phyloP scores from a whole-genome alignment of 2,888 invertebrate genomes.

The Drosophila dives region DNA sequence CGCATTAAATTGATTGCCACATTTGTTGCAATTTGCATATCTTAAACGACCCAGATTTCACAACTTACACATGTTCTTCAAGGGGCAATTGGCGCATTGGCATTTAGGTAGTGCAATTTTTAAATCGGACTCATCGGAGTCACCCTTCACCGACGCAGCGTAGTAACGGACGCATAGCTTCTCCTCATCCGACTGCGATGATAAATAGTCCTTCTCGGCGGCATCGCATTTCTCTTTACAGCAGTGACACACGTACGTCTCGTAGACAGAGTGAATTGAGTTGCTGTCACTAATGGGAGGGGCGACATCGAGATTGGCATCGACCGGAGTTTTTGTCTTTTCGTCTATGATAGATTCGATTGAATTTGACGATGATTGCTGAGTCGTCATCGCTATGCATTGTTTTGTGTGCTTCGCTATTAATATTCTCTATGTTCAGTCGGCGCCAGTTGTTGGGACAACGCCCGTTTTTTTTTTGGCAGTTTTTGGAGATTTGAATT shows the following conservation, averaged over 20 bases:
- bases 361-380: neutral
- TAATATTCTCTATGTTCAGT: conserved; percentile 46
- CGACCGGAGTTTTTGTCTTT: neutral
- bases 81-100: conserved; percentile 81
- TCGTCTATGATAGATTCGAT: neutral
- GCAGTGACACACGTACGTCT: conserved; percentile 62
- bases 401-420: neutral
- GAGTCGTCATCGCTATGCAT: conserved; percentile 37
- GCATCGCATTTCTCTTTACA: conserved; percentile 44
- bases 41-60: conserved; percentile 37
- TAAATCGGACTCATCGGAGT: conserved; percentile 49
- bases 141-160: conserved; percentile 34
- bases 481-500: conserved; percentile 10
- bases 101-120: conserved; percentile 68
- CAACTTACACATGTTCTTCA: conserved; percentile 82
- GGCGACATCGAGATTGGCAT: neutral
- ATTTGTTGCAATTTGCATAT: conserved; percentile 65
- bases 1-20: conserved; percentile 24
- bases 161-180: conserved; percentile 44
- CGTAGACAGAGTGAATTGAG: conserved; percentile 40
- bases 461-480: conserved; percentile 57
- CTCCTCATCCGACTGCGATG: conserved; percentile 41
- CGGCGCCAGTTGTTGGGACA: conserved; percentile 26
- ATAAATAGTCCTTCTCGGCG: conserved; percentile 44
- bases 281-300: neutral